Base-by-base conservation (phyloP, 1,140 invertebrate species). In the Macrosteles quadrilineatus region DNA sequence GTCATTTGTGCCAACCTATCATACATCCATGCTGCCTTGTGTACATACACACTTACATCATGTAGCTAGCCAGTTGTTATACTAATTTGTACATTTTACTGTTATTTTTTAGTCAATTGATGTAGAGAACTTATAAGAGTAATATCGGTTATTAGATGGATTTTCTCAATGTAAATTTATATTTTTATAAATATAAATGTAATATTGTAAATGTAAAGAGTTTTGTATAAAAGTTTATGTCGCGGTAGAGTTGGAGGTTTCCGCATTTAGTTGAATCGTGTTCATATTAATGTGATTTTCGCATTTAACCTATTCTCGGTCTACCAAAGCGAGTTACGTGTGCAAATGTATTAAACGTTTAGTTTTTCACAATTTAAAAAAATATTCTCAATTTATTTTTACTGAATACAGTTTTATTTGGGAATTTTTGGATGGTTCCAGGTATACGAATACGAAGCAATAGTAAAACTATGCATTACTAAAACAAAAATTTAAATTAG, bases 111-210 rank as follows among this genome's bases (percentile, higher is more conserved):
- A 59, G 55, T 59, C 47, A n/a, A 50, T 17, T 50, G n/a, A 50
- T 50, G 47, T 50, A 50, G 47, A 50, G 3, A 4, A 50, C 55
- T 23, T 59, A 59, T 59, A 17, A 59, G 27, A 59, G 21, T 59
- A 59, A 36, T 36, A 36, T 59, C 23, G 27, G 55, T 59, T 59
- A 59, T 27, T 59, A 14, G 55, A 59, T 59, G 55, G 55, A 59
- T 59, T 59, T 50, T 59, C 55, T 59, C 12, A 29, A 27, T 59
- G 55, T 59, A 59, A 59, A 59, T 59, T 59, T 59, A 59, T 59
- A 59, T 59, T 59, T 59, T 59, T 59, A 59, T 59, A 59, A 59
- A 59, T 59, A 59, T 59, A 59, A 25, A 59, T 59, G 55, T 59
- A 59, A 59, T 59, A 59, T 29, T 27, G 55, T 27, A 59, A 29